Percentiles rank a stretch among this genome's conserved stretches.
phyloP scores from a whole-genome alignment of 2,113 vertebrate species.

The Blennius ocellaris region DNA sequence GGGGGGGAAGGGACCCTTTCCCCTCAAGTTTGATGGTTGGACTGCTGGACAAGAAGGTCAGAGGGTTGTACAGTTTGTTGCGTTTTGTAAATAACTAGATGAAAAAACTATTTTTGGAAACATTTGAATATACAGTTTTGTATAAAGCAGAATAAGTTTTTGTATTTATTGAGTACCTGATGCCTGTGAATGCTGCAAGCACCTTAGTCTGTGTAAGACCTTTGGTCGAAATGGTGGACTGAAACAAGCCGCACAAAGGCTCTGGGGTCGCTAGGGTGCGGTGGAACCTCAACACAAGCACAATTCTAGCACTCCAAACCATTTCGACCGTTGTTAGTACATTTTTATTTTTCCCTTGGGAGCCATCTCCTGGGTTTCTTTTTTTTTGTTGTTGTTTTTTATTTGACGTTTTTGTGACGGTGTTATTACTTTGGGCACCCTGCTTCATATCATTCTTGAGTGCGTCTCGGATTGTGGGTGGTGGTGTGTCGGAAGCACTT shows the following conservation, averaged over 20 bases:
- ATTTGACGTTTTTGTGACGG: neutral
- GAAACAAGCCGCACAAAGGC: constrained; percentile 77
- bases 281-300: constrained; percentile 87
- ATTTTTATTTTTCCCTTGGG: constrained; percentile 7
- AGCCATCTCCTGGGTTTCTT: constrained; percentile 19
- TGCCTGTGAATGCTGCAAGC: constrained; percentile 81
- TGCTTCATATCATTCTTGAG: constrained; percentile 30
- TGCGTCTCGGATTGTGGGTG: constrained; percentile 40
- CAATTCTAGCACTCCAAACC: constrained; percentile 82
- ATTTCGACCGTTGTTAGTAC: constrained; percentile 28
- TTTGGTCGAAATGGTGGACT: constrained; percentile 82
- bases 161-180: constrained; percentile 67
- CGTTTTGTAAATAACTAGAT: constrained; percentile 83
- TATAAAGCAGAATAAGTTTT: constrained; percentile 69
- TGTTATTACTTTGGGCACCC: constrained; percentile 11
- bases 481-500: constrained; percentile 22
- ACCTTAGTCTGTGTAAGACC: constrained; percentile 65
- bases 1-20: constrained; percentile 88
- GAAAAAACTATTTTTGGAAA: constrained; percentile 79
- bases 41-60: constrained; percentile 62
- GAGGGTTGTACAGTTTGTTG: constrained; percentile 73
- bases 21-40: constrained; percentile 87
- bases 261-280: constrained; percentile 85
- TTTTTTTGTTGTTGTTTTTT: constrained; percentile 7
- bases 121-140: constrained; percentile 77